phyloP scores from a whole-genome alignment of 2,113 vertebrate genomes.

The Rana temporaria region DNA sequence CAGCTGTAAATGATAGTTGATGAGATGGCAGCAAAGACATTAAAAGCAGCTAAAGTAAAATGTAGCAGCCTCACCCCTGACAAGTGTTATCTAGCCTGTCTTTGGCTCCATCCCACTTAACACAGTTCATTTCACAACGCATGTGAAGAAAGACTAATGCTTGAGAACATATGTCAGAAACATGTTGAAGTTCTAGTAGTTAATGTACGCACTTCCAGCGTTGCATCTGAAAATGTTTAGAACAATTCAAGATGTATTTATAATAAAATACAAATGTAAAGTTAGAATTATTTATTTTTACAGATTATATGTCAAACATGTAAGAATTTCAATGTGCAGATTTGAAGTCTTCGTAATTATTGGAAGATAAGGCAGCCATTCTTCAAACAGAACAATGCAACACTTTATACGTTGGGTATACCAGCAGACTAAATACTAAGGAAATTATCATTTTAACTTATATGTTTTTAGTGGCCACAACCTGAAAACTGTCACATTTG shows the following conservation, averaged over 20 bases:
- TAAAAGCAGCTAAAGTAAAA: constrained; percentile 44
- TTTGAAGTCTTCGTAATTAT: too few relatives aligned
- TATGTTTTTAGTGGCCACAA: background rate
- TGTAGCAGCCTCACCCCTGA: constrained; percentile 51
- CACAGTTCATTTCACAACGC: constrained; percentile 40
- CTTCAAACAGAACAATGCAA: too few relatives aligned
- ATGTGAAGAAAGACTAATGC: constrained; percentile 35
- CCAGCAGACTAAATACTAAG: too few relatives aligned
- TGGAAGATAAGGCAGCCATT: too few relatives aligned
- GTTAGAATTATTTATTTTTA: constrained; percentile 1
- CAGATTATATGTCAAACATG: background rate
- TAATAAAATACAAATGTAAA: background rate
- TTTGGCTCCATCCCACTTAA: constrained; percentile 50
- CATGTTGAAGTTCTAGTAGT: constrained; percentile 16
- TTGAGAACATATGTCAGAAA: constrained; percentile 45
- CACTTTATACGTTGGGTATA: too few relatives aligned
- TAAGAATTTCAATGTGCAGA: too few relatives aligned
- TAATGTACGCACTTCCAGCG: background rate
- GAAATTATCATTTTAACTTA: background rate
- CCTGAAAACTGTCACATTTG: too few relatives aligned
- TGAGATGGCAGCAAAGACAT: constrained; percentile 44
- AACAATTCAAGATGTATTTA: constrained; percentile 20
- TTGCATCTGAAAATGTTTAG: constrained; percentile 8
- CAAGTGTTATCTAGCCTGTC: constrained; percentile 55
- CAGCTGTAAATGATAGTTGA: constrained; percentile 48